These are phyloP conservation scores for Rhadina sibilatrix DNA, from an alignment of 2,113 vertebrate species.

Conservation along the genomic window DNA sequence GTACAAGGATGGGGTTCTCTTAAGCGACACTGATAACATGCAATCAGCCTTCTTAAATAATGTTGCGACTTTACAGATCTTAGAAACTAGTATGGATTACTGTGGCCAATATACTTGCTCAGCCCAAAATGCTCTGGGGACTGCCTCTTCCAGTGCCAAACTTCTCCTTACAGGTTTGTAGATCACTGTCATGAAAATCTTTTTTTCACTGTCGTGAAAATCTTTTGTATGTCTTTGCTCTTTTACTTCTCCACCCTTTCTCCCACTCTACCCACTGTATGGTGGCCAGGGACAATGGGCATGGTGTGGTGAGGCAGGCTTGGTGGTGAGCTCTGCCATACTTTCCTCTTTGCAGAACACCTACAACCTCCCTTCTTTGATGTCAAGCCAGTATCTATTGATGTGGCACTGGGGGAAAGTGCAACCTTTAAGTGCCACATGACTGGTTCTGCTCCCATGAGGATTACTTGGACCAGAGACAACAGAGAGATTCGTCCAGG, in stretches of 20 bases:
- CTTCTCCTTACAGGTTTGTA: slow-evolving; percentile 92
- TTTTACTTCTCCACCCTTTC: background rate
- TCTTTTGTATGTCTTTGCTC: background rate
- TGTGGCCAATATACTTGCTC: slow-evolving; percentile 91
- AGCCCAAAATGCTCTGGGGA: slow-evolving; percentile 91
- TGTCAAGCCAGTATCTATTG: slow-evolving; percentile 82
- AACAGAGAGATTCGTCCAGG: slow-evolving; percentile 93
- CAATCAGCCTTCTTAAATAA: slow-evolving; percentile 88
- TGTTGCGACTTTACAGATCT: slow-evolving; percentile 86
- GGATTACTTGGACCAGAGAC: slow-evolving; percentile 96
- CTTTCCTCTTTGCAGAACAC: slow-evolving; percentile 82
- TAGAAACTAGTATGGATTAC: slow-evolving; percentile 80
- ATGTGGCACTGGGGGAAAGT: slow-evolving; percentile 86
- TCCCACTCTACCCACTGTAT: background rate
- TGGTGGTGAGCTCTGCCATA: slow-evolving; percentile 9
- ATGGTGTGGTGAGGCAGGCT: background rate
- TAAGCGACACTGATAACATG: slow-evolving; percentile 78
- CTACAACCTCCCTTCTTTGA: slow-evolving; percentile 93
- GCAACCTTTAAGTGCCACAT: slow-evolving; percentile 92
- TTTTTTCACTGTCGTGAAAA: background rate
- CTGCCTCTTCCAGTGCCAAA: slow-evolving; percentile 90
- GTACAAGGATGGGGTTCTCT: slow-evolving; percentile 88
- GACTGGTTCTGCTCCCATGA: slow-evolving; percentile 90
- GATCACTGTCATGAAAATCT: background rate
- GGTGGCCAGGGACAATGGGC: background rate